Evolutionary conservation across 1,140 invertebrate species (phyloP).

Genomic region (Oppia nitens): DNA sequence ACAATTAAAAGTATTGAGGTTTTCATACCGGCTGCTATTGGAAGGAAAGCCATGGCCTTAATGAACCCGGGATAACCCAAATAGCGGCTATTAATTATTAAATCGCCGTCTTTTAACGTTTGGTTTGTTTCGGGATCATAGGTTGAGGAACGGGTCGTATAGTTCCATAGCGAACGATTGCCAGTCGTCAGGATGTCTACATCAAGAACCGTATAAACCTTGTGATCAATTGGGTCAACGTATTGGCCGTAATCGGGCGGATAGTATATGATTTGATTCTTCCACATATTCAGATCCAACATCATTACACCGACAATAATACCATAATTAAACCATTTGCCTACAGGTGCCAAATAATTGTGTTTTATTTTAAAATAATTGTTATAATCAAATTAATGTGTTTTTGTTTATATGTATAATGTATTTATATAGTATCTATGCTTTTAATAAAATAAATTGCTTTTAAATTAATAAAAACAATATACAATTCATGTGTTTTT

Average conservation of each 20-base stretch:
- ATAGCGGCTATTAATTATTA: constrained; percentile 36
- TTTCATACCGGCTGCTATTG: constrained; percentile 26
- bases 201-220: constrained; percentile 33
- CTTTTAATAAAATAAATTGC: no score
- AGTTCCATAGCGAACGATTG: constrained; percentile 25
- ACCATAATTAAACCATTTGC: constrained; percentile 43
- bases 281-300: constrained; percentile 42
- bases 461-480: no score
- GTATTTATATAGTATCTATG: no score
- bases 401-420: no score
- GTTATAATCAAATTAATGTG: no score
- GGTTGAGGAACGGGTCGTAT: constrained; percentile 27
- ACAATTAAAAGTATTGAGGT: no score
- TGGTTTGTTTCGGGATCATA: constrained; percentile 29
- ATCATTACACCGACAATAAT: constrained; percentile 39
- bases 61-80: constrained; percentile 29
- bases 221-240: constrained; percentile 26
- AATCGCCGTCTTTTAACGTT: constrained; percentile 30
- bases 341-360: constrained; percentile 23
- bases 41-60: constrained; percentile 36
- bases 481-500: no score
- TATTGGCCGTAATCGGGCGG: constrained; percentile 38
- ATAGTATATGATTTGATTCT: constrained; percentile 39
- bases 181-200: constrained; percentile 26
- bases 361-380: background rate